These are phyloP conservation scores for Heterocephalus glaber DNA, from an alignment of 2,113 vertebrate genomes.

Conservation along the genomic window DNA sequence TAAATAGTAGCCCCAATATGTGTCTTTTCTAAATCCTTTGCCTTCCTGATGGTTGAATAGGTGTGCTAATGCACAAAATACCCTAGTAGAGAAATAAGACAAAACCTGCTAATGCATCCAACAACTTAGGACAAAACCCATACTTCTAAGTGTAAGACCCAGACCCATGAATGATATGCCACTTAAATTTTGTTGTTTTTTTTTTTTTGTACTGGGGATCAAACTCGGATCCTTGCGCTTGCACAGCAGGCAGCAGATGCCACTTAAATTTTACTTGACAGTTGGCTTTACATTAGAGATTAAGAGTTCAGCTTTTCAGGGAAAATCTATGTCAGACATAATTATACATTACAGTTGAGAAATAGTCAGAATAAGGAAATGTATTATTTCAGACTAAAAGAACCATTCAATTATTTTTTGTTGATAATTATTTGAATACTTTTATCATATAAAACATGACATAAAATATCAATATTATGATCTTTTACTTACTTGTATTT, in stretches of 20 bases:
- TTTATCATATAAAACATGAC: conserved; percentile 61
- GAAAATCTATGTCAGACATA: not conserved
- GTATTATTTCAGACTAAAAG: conserved; percentile 11
- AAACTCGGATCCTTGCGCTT: no score
- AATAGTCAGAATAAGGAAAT: conserved; percentile 61
- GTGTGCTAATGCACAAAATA: not conserved
- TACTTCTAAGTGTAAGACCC: not conserved
- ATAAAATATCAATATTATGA: conserved; percentile 64
- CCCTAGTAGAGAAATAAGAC: not conserved
- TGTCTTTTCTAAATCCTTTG: conserved; percentile 29
- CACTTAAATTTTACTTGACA: not conserved
- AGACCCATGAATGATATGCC: not conserved
- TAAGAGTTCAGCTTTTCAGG: not conserved
- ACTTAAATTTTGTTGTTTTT: conserved; percentile 4
- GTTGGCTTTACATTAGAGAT: not conserved
- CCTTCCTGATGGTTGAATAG: not conserved
- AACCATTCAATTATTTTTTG: conserved; percentile 2
- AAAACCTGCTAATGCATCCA: not conserved
- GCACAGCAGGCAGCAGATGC: no score
- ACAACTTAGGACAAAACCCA: conserved; percentile 17
- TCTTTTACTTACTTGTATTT: conserved; percentile 85
- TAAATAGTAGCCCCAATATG: not conserved
- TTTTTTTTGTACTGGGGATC: no score
- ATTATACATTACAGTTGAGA: not conserved
- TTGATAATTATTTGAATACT: conserved; percentile 35